Evolutionary conservation across 2,888 invertebrate genomes (phyloP), one percentile per base, ranked within the genome.

Genomic region (Anagyrus pseudococci): DNA sequence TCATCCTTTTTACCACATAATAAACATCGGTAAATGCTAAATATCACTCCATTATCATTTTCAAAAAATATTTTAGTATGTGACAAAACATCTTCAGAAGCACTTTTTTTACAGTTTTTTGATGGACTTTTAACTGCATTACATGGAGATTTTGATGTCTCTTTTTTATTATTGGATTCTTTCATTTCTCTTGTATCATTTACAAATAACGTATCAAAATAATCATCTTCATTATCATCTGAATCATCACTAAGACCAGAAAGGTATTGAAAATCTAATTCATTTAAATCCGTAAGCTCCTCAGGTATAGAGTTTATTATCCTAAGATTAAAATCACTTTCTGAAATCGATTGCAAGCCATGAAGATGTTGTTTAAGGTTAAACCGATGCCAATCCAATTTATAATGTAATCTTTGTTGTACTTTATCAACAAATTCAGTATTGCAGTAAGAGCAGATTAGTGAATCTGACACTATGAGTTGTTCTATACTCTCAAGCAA

Each of bases 381-480:
- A 73, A 91, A 91, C 2, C 91, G 85, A 77, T 94, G 93, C 93
- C 92, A 93, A 76, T 93, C 93, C 40, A 91, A 82, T 74, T 90
- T 91, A 75, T 90, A 93, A 77, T 94, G 94, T 6, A 87, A 84
- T 17, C 88, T 86, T 78, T 93, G 91, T 62, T 88, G 85, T 0
- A 82, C 81, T 49, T 87, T 77, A 52, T 86, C 83, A 26, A 84
- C 82, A 72, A 90, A 90, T 49, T 79, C 73, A 1, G 82, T 76
- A 37, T 82, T 81, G 65, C 86, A 86, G 72, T 82, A 85, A 0
- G 85, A 85, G 71, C 86, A 86, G 53, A 82, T 79, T 43, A 84
- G 71, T 1, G 78, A 79, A 63, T 81, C 81, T 1, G 83, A 83
- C 29, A 83, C 75, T 15, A 76, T 77, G 29, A 83, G 71, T 56